Evolutionary conservation across 2,113 vertebrate genomes (phyloP).

Genomic region (Leuciscus idus): DNA sequence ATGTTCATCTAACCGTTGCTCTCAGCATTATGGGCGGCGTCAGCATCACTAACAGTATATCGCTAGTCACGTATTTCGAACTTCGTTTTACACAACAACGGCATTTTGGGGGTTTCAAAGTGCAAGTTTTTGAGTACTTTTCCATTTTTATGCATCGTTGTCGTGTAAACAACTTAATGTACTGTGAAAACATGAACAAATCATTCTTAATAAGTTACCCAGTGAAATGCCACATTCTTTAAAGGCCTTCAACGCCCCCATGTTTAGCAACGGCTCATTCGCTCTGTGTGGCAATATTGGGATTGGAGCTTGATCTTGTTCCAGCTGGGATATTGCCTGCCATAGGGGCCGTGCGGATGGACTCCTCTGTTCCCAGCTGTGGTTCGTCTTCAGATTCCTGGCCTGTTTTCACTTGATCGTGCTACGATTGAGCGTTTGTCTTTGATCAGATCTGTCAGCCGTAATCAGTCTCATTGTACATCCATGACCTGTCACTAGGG

Average conservation of each 20-base stretch:
- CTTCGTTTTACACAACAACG: too few relatives aligned
- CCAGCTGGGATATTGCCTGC: conserved; percentile 25
- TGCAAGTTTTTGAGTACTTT: too few relatives aligned
- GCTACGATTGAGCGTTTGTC: conserved; percentile 53
- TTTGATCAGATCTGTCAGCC: conserved; percentile 45
- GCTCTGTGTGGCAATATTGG: conserved; percentile 18
- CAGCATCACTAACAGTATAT: too few relatives aligned
- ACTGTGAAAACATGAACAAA: too few relatives aligned
- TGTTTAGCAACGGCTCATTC: conserved; percentile 43
- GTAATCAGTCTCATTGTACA: conserved; percentile 37
- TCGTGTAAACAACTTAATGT: too few relatives aligned
- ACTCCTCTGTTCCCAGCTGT: conserved; percentile 22
- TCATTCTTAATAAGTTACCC: too few relatives aligned
- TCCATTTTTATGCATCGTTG: too few relatives aligned
- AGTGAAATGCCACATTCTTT: background rate
- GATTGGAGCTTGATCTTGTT: conserved; percentile 28
- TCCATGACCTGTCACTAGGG: conserved; percentile 3
- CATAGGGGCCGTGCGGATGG: conserved; percentile 48
- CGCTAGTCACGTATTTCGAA: too few relatives aligned
- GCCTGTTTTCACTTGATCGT: conserved; percentile 51
- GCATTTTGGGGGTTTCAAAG: too few relatives aligned
- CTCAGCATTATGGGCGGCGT: too few relatives aligned
- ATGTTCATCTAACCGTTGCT: too few relatives aligned
- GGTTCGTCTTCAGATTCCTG: background rate
- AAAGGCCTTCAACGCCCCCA: conserved; percentile 1